Conservation (phyloP, 1,140 invertebrate species). For the Helicoverpa zea region DNA sequence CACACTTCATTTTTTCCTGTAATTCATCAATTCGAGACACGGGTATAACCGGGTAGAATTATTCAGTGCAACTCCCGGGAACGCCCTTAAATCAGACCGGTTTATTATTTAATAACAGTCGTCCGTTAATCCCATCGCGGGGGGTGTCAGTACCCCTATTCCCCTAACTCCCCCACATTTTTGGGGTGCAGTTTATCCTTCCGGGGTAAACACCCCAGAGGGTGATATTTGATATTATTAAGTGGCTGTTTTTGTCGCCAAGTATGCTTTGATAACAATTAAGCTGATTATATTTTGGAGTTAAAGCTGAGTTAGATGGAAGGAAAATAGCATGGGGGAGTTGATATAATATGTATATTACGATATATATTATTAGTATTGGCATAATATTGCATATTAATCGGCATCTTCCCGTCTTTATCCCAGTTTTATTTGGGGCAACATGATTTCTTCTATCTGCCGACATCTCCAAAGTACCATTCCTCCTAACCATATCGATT, state of each 20-base stretch:
- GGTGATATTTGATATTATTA: slow-evolving; percentile 23
- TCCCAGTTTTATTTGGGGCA: too few species aligned
- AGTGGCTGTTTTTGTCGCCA: slow-evolving; percentile 3
- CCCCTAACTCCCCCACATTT: neutral
- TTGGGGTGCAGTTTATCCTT: slow-evolving; percentile 3
- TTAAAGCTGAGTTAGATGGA: neutral
- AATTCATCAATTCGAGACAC: slow-evolving; percentile 3
- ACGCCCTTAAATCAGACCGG: slow-evolving; percentile 6
- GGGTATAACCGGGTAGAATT: neutral
- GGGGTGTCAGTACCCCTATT: slow-evolving; percentile 1
- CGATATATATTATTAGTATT: too few species aligned
- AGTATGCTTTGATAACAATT: slow-evolving; percentile 1
- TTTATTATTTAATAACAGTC: slow-evolving; percentile 25
- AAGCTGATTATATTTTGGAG: neutral
- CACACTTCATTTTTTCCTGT: neutral
- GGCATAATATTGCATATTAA: too few species aligned
- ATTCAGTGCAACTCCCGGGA: neutral
- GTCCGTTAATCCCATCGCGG: slow-evolving; percentile 12
- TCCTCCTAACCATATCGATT: too few species aligned
- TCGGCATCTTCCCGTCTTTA: too few species aligned
- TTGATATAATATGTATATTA: too few species aligned
- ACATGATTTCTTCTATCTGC: too few species aligned
- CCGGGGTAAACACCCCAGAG: neutral
- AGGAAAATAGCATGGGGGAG: neutral
- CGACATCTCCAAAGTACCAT: too few species aligned